Evolutionary conservation across 2,113 vertebrate genomes (phyloP).

Genomic region (Litocranius walleri): DNA sequence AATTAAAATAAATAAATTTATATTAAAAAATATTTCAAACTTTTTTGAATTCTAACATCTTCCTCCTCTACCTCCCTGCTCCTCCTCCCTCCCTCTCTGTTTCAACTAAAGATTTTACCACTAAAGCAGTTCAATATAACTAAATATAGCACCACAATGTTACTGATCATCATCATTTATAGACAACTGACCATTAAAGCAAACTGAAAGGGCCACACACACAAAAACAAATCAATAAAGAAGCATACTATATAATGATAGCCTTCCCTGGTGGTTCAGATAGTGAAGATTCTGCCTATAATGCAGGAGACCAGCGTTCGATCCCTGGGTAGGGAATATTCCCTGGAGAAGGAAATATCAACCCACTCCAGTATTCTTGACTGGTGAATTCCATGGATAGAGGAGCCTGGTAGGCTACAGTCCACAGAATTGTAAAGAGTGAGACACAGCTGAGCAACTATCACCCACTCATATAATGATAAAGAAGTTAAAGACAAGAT

Average conservation of each 20-base stretch:
- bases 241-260: neutral
- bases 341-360: neutral
- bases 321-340: neutral
- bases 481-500: neutral
- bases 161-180: neutral
- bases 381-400: neutral
- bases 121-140: neutral
- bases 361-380: neutral
- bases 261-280: neutral
- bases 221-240: neutral
- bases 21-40: neutral
- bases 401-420: neutral
- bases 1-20: too few relatives aligned
- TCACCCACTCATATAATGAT: neutral
- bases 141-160: neutral
- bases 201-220: neutral
- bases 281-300: neutral
- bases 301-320: neutral
- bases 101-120: neutral
- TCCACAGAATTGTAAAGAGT: neutral
- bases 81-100: neutral
- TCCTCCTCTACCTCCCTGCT: fast-evolving
- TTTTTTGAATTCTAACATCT: neutral
- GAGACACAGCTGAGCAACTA: neutral
- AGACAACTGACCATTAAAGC: neutral